phyloP scores from a whole-genome alignment of 2,797 vertebrate species.

The Gallinago solitaria region DNA sequence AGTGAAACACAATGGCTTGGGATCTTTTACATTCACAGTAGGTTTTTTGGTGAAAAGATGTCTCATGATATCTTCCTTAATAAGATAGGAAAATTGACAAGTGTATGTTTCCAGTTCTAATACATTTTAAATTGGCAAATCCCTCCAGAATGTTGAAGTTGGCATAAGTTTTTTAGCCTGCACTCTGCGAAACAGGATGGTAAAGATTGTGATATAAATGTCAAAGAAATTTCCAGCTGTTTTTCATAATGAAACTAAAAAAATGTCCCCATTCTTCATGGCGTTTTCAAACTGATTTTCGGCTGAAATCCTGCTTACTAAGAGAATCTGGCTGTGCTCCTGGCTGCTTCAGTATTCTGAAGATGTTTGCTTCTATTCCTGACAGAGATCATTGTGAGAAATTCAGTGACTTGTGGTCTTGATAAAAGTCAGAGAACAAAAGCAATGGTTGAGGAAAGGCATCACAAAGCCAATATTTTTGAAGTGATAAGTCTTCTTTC shows the following conservation, averaged over 20 bases:
- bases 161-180: background rate
- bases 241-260: background rate
- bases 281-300: background rate
- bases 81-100: background rate
- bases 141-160: background rate
- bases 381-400: background rate
- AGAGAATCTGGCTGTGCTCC: background rate
- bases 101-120: background rate
- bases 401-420: background rate
- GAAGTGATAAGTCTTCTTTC: background rate
- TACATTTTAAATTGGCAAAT: background rate
- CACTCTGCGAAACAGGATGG: background rate
- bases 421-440: background rate
- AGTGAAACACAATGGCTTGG: rapidly evolving
- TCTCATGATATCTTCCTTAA: background rate
- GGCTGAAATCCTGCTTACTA: background rate
- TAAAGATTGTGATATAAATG: background rate
- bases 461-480: background rate
- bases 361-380: background rate
- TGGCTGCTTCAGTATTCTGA: background rate
- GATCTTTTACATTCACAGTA: background rate
- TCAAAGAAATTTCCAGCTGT: background rate
- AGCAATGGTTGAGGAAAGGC: background rate
- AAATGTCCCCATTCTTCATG: background rate
- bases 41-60: background rate